phyloP scores from a whole-genome alignment of 2,797 vertebrate species.

The Melopsittacus undulatus region DNA sequence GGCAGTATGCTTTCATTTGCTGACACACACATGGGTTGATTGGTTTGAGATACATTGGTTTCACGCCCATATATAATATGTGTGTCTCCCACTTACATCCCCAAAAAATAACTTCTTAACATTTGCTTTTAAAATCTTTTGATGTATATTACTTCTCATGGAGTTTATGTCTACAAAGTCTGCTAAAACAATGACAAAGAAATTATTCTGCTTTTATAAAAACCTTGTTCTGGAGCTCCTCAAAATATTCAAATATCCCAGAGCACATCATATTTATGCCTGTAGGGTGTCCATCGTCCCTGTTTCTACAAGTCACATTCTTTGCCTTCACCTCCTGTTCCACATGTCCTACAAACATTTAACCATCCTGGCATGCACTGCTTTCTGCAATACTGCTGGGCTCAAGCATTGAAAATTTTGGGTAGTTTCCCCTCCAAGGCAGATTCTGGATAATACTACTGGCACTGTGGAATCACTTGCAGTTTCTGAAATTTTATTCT shows the following conservation, averaged over 20 bases:
- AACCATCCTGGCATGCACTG: background rate
- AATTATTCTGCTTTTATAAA: background rate
- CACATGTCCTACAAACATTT: background rate
- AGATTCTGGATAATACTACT: background rate
- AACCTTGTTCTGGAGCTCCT: background rate
- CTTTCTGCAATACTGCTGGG: background rate
- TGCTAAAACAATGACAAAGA: background rate
- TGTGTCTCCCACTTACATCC: background rate
- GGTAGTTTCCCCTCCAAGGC: background rate
- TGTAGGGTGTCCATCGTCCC: background rate
- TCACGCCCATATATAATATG: fast-evolving
- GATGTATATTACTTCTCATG: background rate
- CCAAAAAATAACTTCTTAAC: background rate
- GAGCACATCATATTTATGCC: background rate
- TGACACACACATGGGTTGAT: background rate
- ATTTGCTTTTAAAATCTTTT: background rate
- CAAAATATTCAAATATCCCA: background rate
- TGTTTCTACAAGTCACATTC: background rate
- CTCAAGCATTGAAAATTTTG: background rate
- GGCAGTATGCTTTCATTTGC: background rate
- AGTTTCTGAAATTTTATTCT: background rate
- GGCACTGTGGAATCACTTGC: background rate
- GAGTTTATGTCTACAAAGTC: background rate
- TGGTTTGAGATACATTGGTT: background rate
- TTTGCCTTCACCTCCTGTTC: background rate